Evolutionary conservation across 2,888 invertebrate species (phyloP).

Genomic region (Melinaea menophilus): DNA sequence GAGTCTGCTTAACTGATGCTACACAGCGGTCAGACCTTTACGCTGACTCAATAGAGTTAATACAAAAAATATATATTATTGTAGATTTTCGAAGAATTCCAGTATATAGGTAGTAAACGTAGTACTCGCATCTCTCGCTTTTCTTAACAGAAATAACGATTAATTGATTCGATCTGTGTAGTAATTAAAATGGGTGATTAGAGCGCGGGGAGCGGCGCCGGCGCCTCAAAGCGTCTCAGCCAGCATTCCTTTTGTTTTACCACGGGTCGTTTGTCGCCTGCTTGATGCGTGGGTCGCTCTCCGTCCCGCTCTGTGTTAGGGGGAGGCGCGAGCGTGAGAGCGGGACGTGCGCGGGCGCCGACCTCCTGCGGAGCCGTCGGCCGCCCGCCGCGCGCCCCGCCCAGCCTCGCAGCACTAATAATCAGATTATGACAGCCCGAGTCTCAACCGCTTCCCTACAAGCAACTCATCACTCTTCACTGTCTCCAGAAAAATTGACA

Average conservation of each 20-base stretch:
- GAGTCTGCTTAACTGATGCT: slow-evolving; percentile 15
- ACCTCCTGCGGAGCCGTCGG: slow-evolving; percentile 71
- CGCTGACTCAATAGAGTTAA: slow-evolving; percentile 17
- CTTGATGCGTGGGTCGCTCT: slow-evolving; percentile 50
- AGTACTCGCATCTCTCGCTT: slow-evolving; percentile 52
- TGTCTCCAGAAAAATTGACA: slow-evolving; percentile 55
- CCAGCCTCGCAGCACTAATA: slow-evolving; percentile 68
- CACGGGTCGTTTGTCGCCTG: slow-evolving; percentile 77
- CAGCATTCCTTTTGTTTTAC: slow-evolving; percentile 79
- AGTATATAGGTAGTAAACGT: slow-evolving; percentile 10
- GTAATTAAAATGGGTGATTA: slow-evolving; percentile 79
- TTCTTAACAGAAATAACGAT: slow-evolving; percentile 76
- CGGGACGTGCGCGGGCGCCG: slow-evolving; percentile 70
- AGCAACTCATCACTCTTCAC: slow-evolving; percentile 62
- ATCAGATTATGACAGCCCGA: slow-evolving; percentile 76
- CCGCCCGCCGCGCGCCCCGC: slow-evolving; percentile 70
- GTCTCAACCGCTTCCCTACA: slow-evolving; percentile 51
- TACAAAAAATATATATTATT: too few relatives aligned
- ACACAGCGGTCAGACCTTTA: slow-evolving; percentile 18
- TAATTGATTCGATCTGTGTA: slow-evolving; percentile 78
- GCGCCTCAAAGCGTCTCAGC: slow-evolving; percentile 77
- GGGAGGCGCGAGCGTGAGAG: slow-evolving; percentile 42
- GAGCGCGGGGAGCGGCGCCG: slow-evolving; percentile 74
- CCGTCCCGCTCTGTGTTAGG: slow-evolving; percentile 43
- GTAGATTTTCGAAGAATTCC: slow-evolving; percentile 7